Evolutionary conservation across 2,797 vertebrate genomes (phyloP).

Genomic region (Trachops cirrhosus): DNA sequence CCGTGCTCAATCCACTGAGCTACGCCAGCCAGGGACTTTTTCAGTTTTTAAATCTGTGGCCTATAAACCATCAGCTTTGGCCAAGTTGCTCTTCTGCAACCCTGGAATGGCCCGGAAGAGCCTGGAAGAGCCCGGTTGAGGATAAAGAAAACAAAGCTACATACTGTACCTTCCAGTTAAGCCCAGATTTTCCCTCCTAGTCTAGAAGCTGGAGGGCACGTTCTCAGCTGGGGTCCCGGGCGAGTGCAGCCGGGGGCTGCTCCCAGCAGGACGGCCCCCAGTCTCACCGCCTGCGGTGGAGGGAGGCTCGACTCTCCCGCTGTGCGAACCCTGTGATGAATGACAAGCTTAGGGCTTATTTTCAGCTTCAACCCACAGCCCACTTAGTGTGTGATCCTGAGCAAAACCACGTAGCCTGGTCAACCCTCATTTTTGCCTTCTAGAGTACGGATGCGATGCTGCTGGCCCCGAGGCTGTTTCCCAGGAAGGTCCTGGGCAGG

Average conservation of each 20-base stretch:
- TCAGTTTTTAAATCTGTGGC: constrained; percentile 22
- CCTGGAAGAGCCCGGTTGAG: constrained; percentile 23
- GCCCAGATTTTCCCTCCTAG: constrained; percentile 49
- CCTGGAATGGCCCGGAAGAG: background rate
- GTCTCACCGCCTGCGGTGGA: background rate
- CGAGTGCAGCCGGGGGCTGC: background rate
- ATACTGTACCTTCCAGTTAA: constrained; percentile 68
- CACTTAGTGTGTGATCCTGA: background rate
- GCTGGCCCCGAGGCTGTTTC: background rate
- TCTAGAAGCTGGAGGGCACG: constrained; percentile 21
- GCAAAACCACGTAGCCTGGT: background rate
- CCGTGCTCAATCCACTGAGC: no score
- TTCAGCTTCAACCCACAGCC: background rate
- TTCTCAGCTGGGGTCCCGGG: background rate
- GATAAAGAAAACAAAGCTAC: constrained; percentile 19
- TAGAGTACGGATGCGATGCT: background rate
- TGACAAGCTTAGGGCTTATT: background rate
- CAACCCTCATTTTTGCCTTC: background rate
- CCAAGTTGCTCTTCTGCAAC: background rate
- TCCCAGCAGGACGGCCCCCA: background rate
- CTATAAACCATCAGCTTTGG: background rate
- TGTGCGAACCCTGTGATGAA: background rate
- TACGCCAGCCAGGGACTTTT: no score
- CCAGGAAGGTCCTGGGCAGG: background rate
- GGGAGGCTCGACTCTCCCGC: background rate